These are phyloP conservation scores for Rhadina sibilatrix DNA, from an alignment of 2,113 vertebrate species.

Conservation along the genomic window DNA sequence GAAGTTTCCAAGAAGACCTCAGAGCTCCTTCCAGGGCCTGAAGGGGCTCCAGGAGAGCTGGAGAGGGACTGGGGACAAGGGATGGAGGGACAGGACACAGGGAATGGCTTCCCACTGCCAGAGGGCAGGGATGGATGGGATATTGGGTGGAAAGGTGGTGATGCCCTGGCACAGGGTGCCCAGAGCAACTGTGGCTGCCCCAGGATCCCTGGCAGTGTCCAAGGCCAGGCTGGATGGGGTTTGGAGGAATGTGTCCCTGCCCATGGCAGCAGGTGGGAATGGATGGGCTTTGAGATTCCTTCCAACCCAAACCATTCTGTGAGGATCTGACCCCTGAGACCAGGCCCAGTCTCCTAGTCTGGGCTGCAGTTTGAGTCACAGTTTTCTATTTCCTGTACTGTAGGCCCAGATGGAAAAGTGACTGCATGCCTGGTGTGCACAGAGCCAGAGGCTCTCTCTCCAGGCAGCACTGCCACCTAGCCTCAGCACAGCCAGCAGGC, in stretches of 20 bases:
- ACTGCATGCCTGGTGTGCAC: neutral
- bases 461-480: neutral
- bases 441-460: neutral
- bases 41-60: neutral
- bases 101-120: neutral
- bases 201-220: neutral
- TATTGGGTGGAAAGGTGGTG: fast-evolving
- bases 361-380: neutral
- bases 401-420: neutral
- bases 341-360: too few species aligned
- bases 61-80: neutral
- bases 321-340: neutral
- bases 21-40: neutral
- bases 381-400: neutral
- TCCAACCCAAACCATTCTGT: neutral
- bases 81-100: neutral
- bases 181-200: neutral
- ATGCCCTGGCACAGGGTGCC: neutral
- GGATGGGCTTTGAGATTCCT: neutral
- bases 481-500: neutral
- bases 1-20: neutral
- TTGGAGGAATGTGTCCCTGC: neutral
- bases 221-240: neutral
- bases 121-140: neutral
- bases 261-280: neutral